Percentiles rank a stretch among this genome's conserved stretches.
Evolutionary conservation across 2,113 vertebrate species (phyloP).

Genomic region (Mirza zaza): DNA sequence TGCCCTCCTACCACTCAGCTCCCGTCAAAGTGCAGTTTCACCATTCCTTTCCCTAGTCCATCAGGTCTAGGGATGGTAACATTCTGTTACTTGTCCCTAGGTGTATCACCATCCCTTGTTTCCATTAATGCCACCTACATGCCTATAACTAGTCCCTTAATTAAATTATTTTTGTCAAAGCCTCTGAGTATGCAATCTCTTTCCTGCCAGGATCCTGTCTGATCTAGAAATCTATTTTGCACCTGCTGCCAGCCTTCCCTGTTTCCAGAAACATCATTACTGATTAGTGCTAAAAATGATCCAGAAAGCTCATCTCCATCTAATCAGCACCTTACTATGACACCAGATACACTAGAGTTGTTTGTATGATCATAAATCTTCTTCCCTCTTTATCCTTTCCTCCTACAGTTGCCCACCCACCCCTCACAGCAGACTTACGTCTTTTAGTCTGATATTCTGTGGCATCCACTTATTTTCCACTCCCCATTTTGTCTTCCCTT

Average conservation of each 20-base stretch:
- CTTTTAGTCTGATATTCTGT: neutral
- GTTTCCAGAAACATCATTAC: neutral
- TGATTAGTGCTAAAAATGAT: neutral
- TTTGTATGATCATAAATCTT: neutral
- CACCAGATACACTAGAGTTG: neutral
- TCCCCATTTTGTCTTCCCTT: neutral
- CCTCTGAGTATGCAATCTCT: neutral
- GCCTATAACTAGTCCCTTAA: neutral
- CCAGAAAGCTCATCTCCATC: neutral
- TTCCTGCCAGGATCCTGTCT: neutral
- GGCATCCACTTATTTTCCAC: neutral
- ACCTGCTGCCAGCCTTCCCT: neutral
- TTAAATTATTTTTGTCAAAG: neutral
- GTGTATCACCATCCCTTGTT: neutral
- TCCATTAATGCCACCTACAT: neutral
- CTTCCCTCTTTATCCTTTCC: neutral
- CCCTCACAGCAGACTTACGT: neutral
- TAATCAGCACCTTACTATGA: neutral
- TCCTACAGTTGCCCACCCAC: neutral
- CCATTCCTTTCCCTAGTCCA: neutral
- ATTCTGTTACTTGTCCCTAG: neutral
- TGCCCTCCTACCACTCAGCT: neutral
- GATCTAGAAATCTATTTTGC: neutral
- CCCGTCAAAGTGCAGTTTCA: neutral
- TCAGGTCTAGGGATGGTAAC: neutral